A percentile compares a stretch with the other conserved stretches of the same genome.
phyloP scores from a whole-genome alignment of 35 echinoderm and acorn worm species.

The Amphiura filiformis region DNA sequence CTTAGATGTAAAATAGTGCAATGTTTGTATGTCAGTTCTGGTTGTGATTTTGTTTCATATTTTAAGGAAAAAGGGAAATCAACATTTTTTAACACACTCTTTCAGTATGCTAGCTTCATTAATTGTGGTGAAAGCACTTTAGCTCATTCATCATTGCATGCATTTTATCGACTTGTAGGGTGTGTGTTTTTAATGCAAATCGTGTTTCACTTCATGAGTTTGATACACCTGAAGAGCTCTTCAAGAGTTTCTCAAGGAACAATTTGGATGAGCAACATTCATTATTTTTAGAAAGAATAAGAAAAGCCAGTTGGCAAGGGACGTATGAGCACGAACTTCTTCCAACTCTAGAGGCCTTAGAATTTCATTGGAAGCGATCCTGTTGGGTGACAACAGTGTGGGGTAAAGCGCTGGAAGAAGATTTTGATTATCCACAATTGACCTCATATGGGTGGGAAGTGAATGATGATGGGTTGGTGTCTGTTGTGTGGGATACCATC shows the following conservation, averaged over 20 bases:
- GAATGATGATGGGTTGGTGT: neutral
- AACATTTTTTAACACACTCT: constrained; percentile 40
- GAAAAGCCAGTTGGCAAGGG: constrained; percentile 41
- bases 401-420: neutral
- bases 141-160: neutral
- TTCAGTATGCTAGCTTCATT: constrained; percentile 42
- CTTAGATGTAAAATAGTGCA: constrained; percentile 19
- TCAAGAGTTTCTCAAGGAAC: neutral
- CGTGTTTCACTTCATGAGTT: neutral
- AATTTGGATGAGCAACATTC: constrained; percentile 25
- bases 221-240: neutral
- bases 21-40: constrained; percentile 43
- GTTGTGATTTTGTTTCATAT: constrained; percentile 75
- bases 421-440: constrained; percentile 27
- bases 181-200: constrained; percentile 18
- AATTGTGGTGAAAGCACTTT: too few relatives aligned
- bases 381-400: constrained; percentile 50
- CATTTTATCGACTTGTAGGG: constrained; percentile 55
- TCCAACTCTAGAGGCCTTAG: constrained; percentile 20
- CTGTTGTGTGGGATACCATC: constrained; percentile 22
- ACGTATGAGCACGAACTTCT: constrained; percentile 49
- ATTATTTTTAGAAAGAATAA: constrained; percentile 15
- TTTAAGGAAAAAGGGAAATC: constrained; percentile 43
- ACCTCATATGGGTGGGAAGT: constrained; percentile 25
- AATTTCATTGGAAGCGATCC: constrained; percentile 36